A percentile compares a stretch with the other conserved stretches of the same genome.
Conservation (phyloP, 2,888 invertebrate species). For the Nasonovia ribisnigri region DNA sequence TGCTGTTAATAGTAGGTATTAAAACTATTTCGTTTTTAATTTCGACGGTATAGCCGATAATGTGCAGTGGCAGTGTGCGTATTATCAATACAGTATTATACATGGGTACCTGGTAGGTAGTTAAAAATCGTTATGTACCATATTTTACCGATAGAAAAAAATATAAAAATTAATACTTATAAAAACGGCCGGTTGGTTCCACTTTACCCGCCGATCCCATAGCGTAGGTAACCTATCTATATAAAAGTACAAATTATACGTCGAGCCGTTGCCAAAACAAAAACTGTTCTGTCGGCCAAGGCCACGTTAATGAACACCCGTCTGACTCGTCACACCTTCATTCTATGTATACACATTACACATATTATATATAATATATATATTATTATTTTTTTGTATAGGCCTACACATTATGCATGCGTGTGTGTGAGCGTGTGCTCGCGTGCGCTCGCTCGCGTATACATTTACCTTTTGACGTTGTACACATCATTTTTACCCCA, state of each 20-base stretch:
- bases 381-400: not conserved
- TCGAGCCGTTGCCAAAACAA: slow-evolving; percentile 34
- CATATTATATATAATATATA: not conserved
- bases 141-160: not conserved
- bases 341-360: not conserved
- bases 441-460: not conserved
- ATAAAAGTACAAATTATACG: slow-evolving; percentile 1
- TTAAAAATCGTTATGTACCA: not conserved
- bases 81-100: not conserved
- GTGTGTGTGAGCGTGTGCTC: not conserved
- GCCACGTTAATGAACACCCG: slow-evolving; percentile 20
- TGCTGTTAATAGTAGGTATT: not conserved
- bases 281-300: slow-evolving; percentile 20
- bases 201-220: not conserved
- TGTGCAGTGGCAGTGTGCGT: not conserved
- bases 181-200: not conserved
- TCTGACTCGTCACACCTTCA: slow-evolving; percentile 24
- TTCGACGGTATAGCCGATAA: not conserved
- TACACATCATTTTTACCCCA: not conserved
- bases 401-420: not conserved
- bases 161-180: not conserved
- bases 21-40: not conserved
- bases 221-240: not conserved
- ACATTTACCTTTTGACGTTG: not conserved
- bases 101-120: not conserved